Evolutionary conservation across 2,888 invertebrate genomes (phyloP).

Genomic region (Buathra laborator): DNA sequence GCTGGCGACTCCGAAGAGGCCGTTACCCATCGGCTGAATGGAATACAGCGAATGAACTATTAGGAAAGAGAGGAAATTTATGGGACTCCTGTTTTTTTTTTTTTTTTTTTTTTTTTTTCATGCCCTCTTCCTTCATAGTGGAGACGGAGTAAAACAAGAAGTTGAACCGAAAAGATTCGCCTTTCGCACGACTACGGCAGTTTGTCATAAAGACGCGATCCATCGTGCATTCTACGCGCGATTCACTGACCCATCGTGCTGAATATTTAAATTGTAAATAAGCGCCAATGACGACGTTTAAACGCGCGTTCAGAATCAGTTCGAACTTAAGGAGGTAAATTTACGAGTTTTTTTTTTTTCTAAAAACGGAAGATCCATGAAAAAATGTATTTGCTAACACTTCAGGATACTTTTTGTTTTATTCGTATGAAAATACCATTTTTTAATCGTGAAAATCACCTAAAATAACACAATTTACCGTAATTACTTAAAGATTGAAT

Average conservation of each 20-base stretch:
- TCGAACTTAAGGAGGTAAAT: neutral
- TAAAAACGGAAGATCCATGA: neutral
- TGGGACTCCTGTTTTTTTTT: conserved; percentile 60
- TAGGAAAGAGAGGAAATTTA: conserved; percentile 69
- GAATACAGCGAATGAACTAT: conserved; percentile 64
- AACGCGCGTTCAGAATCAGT: conserved; percentile 36
- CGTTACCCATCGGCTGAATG: conserved; percentile 65
- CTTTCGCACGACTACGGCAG: conserved; percentile 74
- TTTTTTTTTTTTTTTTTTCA: conserved; percentile 39
- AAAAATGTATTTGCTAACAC: neutral
- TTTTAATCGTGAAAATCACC: neutral
- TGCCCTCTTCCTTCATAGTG: conserved; percentile 2
- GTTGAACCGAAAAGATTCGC: conserved; percentile 50
- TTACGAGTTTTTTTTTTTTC: neutral
- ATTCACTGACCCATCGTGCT: conserved; percentile 67
- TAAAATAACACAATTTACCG: neutral
- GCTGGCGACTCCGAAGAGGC: conserved; percentile 64
- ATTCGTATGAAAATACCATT: neutral
- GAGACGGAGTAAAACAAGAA: conserved; percentile 4
- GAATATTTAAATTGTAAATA: conserved; percentile 79
- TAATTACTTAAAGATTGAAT: neutral
- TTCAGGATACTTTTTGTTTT: neutral
- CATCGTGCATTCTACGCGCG: conserved; percentile 45
- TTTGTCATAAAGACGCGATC: conserved; percentile 77
- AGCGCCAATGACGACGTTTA: conserved; percentile 57